Percentiles rank a stretch among this genome's conserved stretches.
Evolutionary conservation across 2,888 invertebrate genomes (phyloP).

Genomic region (Choreutis nemorana): DNA sequence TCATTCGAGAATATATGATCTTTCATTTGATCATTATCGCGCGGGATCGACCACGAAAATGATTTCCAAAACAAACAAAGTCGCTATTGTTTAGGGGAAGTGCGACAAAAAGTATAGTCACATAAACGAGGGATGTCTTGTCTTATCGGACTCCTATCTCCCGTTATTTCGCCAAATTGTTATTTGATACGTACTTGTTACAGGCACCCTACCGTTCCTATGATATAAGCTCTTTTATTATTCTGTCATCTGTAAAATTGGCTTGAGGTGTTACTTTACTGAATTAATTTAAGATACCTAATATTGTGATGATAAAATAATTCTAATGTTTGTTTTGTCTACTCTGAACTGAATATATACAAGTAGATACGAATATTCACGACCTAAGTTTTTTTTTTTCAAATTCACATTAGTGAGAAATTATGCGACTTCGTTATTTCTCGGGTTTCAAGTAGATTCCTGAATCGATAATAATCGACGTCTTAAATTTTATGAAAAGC

Average conservation of each 20-base stretch:
- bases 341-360: too few species aligned
- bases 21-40: too few species aligned
- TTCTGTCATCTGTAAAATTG: too few species aligned
- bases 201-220: constrained; percentile 19
- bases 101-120: constrained; percentile 38
- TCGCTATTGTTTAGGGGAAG: constrained; percentile 33
- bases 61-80: constrained; percentile 23
- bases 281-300: neutral
- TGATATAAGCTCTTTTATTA: too few species aligned
- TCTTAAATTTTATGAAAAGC: too few species aligned
- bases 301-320: neutral
- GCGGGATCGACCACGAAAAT: constrained; percentile 18
- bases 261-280: neutral
- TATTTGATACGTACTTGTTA: constrained; percentile 45
- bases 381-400: too few species aligned
- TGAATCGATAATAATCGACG: too few species aligned
- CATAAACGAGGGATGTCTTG: constrained; percentile 38
- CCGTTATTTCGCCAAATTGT: constrained; percentile 48
- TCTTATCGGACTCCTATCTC: constrained; percentile 31
- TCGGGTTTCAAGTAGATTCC: too few species aligned
- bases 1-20: constrained; percentile 13
- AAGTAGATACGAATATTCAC: too few species aligned
- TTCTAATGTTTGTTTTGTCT: too few species aligned
- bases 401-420: too few species aligned
- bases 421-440: too few species aligned